These are phyloP conservation scores for Branchipolynoe longqiensis DNA, from an alignment of 2,888 invertebrate genomes.

Conservation along the genomic window DNA sequence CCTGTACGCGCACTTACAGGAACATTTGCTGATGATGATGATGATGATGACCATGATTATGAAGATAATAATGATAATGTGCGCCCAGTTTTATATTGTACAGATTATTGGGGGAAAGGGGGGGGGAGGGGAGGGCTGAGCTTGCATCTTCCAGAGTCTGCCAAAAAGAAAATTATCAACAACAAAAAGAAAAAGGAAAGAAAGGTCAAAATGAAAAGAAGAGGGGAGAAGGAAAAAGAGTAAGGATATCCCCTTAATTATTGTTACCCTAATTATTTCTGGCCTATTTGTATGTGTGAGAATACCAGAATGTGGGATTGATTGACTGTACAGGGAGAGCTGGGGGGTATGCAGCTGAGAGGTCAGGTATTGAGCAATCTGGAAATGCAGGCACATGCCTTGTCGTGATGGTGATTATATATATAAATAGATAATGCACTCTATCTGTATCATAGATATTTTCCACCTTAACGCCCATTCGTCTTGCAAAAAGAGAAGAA, in stretches of 20 bases:
- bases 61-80: background rate
- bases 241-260: slow-evolving; percentile 49
- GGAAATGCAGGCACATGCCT: background rate
- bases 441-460: slow-evolving; percentile 55
- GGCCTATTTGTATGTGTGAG: slow-evolving; percentile 35
- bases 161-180: slow-evolving; percentile 39
- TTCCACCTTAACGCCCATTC: slow-evolving; percentile 48
- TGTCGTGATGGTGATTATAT: slow-evolving; percentile 25
- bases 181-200: too few relatives aligned
- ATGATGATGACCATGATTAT: slow-evolving; percentile 1
- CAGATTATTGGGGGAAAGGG: slow-evolving; percentile 46
- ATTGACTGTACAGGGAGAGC: slow-evolving; percentile 20
- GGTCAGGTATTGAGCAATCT: background rate
- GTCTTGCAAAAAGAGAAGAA: slow-evolving; percentile 57
- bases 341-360: slow-evolving; percentile 32
- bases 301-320: slow-evolving; percentile 1
- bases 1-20: slow-evolving; percentile 13
- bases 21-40: slow-evolving; percentile 17
- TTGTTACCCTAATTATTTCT: slow-evolving; percentile 43
- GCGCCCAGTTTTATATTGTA: slow-evolving; percentile 55
- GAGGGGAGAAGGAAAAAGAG: too few relatives aligned
- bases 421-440: slow-evolving; percentile 45
- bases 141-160: slow-evolving; percentile 54
- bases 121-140: slow-evolving; percentile 52
- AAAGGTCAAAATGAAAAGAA: too few relatives aligned